Evolutionary conservation across 2,113 vertebrate species (phyloP), one percentile per base, ranked within the genome.

Genomic region (Brienomyrus brachyistius): DNA sequence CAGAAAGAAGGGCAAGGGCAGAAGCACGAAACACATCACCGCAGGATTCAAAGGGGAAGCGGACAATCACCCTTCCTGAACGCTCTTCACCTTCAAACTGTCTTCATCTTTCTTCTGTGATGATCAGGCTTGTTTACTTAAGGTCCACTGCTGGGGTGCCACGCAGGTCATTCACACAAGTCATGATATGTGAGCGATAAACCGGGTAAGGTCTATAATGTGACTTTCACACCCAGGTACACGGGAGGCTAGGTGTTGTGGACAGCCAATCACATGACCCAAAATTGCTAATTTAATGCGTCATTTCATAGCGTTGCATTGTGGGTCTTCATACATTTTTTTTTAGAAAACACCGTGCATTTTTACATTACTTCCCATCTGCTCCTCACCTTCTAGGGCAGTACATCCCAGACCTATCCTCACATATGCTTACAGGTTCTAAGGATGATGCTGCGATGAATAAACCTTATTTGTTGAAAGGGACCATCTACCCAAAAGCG

Each of bases 51-150:
- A 70, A 90, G 86, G 88, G 74, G 59, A 89, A 51, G 83, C 35
- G 85, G 59, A 90, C 90, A 92, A 90, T 52, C 89, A 91, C 88
- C 88, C 87, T 86, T 88, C 54, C 82, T 74, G 45, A 51, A 62
- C 90, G 86, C 88, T 54, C 50, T 84, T 92, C 89, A 91, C 90
- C 89, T 91, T 92, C 89, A 89, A 89, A 89, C 85, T 21, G 35
- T 86, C 83, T 91, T 90, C 31, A 45, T 74, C 51, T 88, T n/a
- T 82, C 59, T 80, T 35, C 74, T 43, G 35, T 19, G 40, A 45
- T n/a, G 82, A 45, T 10, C n/a, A 50, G 40, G 23, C 3, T 21
- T 85, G 82, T 50, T 50, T 50, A 85, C 47, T 85, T 50, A 85
- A n/a, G 45, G 21, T 50, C 21, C 48, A 19, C 82, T 47, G 8